A percentile compares a stretch with the other conserved stretches of the same genome.
Conservation (phyloP, 2,113 vertebrate species). For the Setophaga coronata region DNA sequence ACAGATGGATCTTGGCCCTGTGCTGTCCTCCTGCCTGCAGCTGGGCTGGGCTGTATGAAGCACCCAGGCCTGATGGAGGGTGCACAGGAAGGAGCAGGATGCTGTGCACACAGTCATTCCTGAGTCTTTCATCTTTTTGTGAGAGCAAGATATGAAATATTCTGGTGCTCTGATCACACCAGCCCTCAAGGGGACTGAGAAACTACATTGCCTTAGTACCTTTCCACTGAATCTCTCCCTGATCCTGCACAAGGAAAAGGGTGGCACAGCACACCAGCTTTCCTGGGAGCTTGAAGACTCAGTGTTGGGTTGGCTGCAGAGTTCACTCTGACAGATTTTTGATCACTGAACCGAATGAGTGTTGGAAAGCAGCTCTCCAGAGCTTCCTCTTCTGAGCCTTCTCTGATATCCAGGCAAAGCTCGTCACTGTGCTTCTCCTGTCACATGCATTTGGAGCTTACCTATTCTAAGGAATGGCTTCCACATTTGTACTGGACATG, state of each 20-base stretch:
- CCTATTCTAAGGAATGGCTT: background rate
- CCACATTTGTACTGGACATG: background rate
- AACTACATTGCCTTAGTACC: background rate
- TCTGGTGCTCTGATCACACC: background rate
- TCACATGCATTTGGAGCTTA: background rate
- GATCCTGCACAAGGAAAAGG: background rate
- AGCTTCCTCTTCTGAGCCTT: background rate
- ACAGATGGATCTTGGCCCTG: background rate
- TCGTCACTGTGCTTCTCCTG: background rate
- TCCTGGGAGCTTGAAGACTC: background rate
- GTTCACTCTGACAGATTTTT: background rate
- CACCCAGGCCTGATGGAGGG: background rate
- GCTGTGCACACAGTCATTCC: background rate
- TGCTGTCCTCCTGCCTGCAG: background rate
- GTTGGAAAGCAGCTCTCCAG: background rate
- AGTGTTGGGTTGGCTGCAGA: background rate
- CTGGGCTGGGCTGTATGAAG: background rate
- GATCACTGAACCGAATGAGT: background rate
- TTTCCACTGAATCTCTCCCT: background rate
- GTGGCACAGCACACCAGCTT: background rate
- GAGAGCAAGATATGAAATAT: background rate
- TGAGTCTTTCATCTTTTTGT: background rate
- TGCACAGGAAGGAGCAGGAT: background rate
- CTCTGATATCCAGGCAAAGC: background rate
- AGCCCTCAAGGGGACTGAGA: rapidly evolving